Evolutionary conservation across 2,113 vertebrate species (phyloP), one percentile per base, ranked within the genome.

Genomic region (Nansenia antarctica): DNA sequence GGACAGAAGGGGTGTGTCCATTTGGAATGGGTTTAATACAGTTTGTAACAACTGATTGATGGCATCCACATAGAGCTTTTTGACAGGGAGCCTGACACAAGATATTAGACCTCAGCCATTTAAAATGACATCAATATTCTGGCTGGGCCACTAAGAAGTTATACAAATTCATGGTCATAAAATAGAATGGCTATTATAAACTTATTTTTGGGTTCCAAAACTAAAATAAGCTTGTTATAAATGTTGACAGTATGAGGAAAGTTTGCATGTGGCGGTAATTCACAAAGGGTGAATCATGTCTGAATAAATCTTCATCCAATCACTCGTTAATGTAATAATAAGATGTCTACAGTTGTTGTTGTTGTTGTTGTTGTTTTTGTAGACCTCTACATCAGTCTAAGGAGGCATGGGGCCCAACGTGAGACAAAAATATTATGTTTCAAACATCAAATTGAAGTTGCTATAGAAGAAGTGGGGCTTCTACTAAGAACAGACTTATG

Each of bases 61-160:
- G 11, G 6, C 4, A 63, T 64, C 18, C 0, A 8, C 45, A 49
- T 49, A 7, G 45, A 49, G n/a, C n/a, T 49, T 3, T n/a, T 8
- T 49, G n/a, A 22, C 8, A 49, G n/a, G n/a, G 18, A 11, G n/a
- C 6, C n/a, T 49, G 18, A 49, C 45, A 49, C 18, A 49, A 22
- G 45, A 20, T 20, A 20, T 3, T 94, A 93, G 93, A 87, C 91
- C 3, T 83, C 90, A 15, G 79, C 87, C 2, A 73, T 86, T 42
- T 49, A 14, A 20, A 42, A 49, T n/a, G 9, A 49, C 45, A 8
- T 49, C n/a, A 49, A 49, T 15, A 42, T 5, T 42, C 39, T 15
- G 39, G 3, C 18, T 42, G 39, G 14, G 5, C 39, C 39, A 42
- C 18, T 18, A 42, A 42, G 3, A 42, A 6, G 45, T 22, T 4